Evolutionary conservation across 1,140 invertebrate species (phyloP), one percentile per base, ranked within the genome.

Genomic region (Rhizoglyphus robini): DNA sequence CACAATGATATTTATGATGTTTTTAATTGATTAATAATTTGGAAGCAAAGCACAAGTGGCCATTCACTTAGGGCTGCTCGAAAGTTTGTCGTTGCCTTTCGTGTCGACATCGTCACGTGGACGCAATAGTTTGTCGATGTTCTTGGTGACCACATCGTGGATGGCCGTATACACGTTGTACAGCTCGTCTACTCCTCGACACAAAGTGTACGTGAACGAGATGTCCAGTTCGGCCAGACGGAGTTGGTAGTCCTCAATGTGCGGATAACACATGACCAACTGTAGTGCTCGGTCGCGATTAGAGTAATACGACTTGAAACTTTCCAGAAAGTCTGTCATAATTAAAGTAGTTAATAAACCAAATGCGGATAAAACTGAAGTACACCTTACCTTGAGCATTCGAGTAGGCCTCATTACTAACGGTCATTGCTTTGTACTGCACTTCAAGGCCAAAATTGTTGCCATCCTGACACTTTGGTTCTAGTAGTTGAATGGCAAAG

Each of bases 401-500:
- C 20, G 58, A 47, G 1, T 34, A 29, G 48, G n/a, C 23, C 46
- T 47, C 4, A 59, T 66, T 11, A 31, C 67, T 46, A 65, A 38
- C 32, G 15, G 25, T 47, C 18, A 67, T 31, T 20, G 62, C 63
- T 46, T 66, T 66, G 70, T 77, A 77, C 72, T 81, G 80, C 75
- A 97, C 92, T 58, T 91, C 94, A 0, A 98, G 93, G 59, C 94
- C 94, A 81, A 98, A 98, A 75, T 98, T 98, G 75, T 96, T 97
- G 38, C 93, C 94, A 79, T 97, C 94, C 79, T 99, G 94, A 72
- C 98, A 97, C 80, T 96, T 96, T 2, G 95, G 95, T 76, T 98
- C 97, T 82, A 96, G 85, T 72, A 95, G 95, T 18, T 90, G 90
- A 73, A 99, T 91, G 94, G 94, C 98, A 91, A 98, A 96, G 82